Evolutionary conservation across 64 coral and sea anemone genomes (phyloP).

Genomic region (Montipora capricornis): DNA sequence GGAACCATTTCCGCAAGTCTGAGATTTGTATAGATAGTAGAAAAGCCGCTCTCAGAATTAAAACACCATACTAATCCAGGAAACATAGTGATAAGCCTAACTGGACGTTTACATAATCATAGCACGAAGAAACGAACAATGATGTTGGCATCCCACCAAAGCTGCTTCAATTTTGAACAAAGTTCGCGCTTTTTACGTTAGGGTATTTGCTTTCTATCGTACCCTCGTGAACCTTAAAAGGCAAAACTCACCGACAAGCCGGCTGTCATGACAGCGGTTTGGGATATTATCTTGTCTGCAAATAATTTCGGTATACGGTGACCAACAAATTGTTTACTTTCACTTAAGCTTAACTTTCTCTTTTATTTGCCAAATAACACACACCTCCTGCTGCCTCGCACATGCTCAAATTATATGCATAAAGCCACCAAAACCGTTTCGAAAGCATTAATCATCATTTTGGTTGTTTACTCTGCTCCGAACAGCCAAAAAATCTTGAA

Average conservation of each 20-base stretch:
- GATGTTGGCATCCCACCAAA: too few species aligned
- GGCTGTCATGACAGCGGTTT: too few species aligned
- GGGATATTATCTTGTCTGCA: too few species aligned
- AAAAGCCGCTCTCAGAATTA: background rate
- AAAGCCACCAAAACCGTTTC: background rate
- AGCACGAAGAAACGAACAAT: too few species aligned
- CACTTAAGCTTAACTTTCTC: background rate
- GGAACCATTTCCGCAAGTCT: too few species aligned
- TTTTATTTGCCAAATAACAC: background rate
- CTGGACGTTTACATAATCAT: too few species aligned
- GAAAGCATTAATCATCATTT: background rate
- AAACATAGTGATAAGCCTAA: background rate
- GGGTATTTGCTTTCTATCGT: too few species aligned
- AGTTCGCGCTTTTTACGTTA: too few species aligned
- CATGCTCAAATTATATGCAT: slow-evolving; percentile 2
- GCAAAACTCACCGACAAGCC: too few species aligned
- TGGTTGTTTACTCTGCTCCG: background rate
- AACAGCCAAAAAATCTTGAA: too few species aligned
- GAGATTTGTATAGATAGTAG: background rate
- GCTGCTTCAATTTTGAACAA: too few species aligned
- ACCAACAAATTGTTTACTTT: slow-evolving; percentile 3
- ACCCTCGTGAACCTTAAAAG: too few species aligned
- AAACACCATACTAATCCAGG: background rate
- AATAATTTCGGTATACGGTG: background rate
- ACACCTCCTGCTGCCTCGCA: background rate